Conservation (phyloP, 2,888 invertebrate species). For the Tenthredo notha region DNA sequence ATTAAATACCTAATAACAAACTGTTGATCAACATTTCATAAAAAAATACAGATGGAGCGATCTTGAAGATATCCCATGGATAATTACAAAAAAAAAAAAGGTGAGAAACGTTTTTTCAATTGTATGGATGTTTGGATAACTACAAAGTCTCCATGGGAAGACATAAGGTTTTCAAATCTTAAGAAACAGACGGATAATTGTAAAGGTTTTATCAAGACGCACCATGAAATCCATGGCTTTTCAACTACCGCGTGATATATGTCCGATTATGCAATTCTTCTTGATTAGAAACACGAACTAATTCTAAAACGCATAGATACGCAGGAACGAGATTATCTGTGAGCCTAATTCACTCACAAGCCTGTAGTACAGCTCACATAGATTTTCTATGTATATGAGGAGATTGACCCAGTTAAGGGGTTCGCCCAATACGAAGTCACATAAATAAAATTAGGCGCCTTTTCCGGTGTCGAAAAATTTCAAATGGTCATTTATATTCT, state of each 20-base stretch:
- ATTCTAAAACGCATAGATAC: not conserved
- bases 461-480: not conserved
- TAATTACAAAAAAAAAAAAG: too few relatives aligned
- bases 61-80: not conserved
- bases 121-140: not conserved
- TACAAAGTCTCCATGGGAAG: not conserved
- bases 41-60: not conserved
- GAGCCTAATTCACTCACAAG: not conserved
- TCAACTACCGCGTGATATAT: not conserved
- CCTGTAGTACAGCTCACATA: not conserved
- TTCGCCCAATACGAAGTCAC: not conserved
- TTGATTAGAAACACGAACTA: not conserved
- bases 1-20: not conserved
- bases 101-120: not conserved
- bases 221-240: not conserved
- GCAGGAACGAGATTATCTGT: not conserved
- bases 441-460: not conserved
- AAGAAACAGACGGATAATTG: not conserved
- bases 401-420: not conserved
- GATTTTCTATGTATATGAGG: not conserved
- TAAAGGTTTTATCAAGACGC: not conserved
- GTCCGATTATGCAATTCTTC: not conserved
- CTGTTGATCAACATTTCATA: not conserved
- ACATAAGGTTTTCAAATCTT: not conserved
- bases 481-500: not conserved